Conservation (phyloP, 2,113 vertebrate species). For the Anolis sagrei region DNA sequence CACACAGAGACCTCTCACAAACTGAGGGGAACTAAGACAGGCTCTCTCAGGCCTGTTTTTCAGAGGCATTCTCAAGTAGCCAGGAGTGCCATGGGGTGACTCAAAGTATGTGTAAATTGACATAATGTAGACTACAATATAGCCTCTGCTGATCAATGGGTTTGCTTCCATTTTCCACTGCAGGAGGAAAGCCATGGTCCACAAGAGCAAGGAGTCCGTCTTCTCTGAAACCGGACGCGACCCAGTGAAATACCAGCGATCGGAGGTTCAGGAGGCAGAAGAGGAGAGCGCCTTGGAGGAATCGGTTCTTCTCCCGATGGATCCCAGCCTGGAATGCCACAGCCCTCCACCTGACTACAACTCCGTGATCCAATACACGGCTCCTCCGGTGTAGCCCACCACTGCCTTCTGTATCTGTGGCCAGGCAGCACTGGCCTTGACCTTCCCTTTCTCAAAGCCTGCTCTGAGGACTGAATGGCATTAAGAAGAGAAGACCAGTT, state of each 20-base stretch:
- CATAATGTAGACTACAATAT: too few relatives aligned
- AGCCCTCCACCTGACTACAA: slow-evolving; percentile 94
- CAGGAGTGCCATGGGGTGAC: too few relatives aligned
- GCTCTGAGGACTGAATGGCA: not conserved
- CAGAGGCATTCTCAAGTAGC: too few relatives aligned
- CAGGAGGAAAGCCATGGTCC: slow-evolving; percentile 83
- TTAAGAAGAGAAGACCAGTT: not conserved
- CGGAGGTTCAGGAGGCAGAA: slow-evolving; percentile 59
- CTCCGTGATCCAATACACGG: slow-evolving; percentile 88
- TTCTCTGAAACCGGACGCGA: slow-evolving; percentile 81
- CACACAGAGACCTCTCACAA: too few relatives aligned
- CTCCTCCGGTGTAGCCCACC: slow-evolving; percentile 81
- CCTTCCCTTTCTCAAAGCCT: slow-evolving; percentile 14
- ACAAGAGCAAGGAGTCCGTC: slow-evolving; percentile 89
- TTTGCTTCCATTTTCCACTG: slow-evolving; percentile 21
- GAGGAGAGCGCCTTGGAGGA: slow-evolving; percentile 81
- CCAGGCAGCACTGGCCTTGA: not conserved
- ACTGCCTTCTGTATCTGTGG: not conserved
- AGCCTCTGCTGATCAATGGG: too few relatives aligned
- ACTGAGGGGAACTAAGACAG: too few relatives aligned
- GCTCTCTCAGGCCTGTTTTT: too few relatives aligned
- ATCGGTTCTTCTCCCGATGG: slow-evolving; percentile 78
- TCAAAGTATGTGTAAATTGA: too few relatives aligned
- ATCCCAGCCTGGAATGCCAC: slow-evolving; percentile 87
- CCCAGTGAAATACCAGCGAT: slow-evolving; percentile 73